Base-by-base conservation (phyloP, 2,888 invertebrate species). In the Agonopterix arenella region DNA sequence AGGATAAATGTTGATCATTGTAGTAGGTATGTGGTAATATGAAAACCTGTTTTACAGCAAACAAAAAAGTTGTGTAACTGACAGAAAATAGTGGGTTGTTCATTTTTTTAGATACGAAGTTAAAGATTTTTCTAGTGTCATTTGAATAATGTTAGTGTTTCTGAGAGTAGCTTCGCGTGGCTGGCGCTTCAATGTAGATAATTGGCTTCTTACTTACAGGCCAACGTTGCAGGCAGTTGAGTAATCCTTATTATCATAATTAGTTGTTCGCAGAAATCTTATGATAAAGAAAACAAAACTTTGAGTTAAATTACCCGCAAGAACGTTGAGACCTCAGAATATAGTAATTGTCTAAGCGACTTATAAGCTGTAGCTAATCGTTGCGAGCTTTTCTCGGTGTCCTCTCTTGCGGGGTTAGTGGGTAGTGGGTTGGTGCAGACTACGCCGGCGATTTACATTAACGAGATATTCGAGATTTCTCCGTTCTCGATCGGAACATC, bases 401-500 rank as follows among this genome's bases (percentile, higher is more conserved):
- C 70, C 66, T 68, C 68, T 59, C 60, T 53, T 57, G 62, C 61
- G 69, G 73, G 85, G 85, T 88, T 74, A 88, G 84, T 86, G 69
- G 84, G 85, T 74, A 88, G 84, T 86, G 69, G 84, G 85, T 84
- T 83, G 77, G 69, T 68, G 70, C 59, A 63, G 60, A 61, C 60
- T 57, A 58, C 66, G 64, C 67, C 58, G 63, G 64, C 72, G 72
- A 81, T 84, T 82, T 83, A 79, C 80, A 83, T 82, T 83, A 82
- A 79, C 73, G 78, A 79, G 76, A 68, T 69, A 76, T 71, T 78
- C 74, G 76, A 72, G 74, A 81, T 84, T 85, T 84, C 83, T 80
- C 77, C 65, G 66, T 62, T 73, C 73, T 68, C 73, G 67, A 72
- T 78, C 68, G 69, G 70, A 70, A 66, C 65, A 70, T 67, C 70